Percentiles rank a stretch among this genome's conserved stretches.
Evolutionary conservation across 2,113 vertebrate genomes (phyloP).

Genomic region (Anoplopoma fimbria): DNA sequence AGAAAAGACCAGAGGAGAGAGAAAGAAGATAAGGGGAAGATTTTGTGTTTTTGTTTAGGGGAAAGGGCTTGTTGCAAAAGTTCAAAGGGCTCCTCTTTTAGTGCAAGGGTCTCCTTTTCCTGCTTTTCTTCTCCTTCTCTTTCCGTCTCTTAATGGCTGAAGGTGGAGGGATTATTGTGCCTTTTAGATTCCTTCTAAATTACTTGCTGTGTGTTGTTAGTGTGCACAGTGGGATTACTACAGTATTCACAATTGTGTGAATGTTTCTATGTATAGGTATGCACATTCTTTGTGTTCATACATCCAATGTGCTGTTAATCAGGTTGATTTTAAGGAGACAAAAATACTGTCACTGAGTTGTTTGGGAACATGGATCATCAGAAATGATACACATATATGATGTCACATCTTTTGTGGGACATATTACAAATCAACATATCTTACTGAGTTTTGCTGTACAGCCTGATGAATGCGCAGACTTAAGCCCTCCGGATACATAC

Average conservation of each 20-base stretch:
- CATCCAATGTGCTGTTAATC: neutral
- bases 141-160: constrained; percentile 52
- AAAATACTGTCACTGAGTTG: neutral
- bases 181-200: constrained; percentile 65
- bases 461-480: neutral
- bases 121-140: constrained; percentile 50
- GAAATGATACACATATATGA: neutral
- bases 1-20: constrained; percentile 52
- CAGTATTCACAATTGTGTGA: constrained; percentile 37
- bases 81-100: constrained; percentile 74
- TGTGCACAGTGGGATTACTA: constrained; percentile 36
- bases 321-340: neutral
- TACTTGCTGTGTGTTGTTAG: constrained; percentile 55
- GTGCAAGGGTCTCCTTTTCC: constrained; percentile 62
- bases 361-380: neutral
- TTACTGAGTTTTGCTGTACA: neutral
- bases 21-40: constrained; percentile 73
- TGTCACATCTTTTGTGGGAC: neutral
- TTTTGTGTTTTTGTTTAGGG: constrained; percentile 77
- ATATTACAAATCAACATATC: neutral
- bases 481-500: neutral
- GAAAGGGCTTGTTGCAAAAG: constrained; percentile 71
- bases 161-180: constrained; percentile 60
- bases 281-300: constrained; percentile 3
- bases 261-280: constrained; percentile 7